phyloP scores from a whole-genome alignment of 1,140 invertebrate species.

The Pseudomyrmex flavicornis region DNA sequence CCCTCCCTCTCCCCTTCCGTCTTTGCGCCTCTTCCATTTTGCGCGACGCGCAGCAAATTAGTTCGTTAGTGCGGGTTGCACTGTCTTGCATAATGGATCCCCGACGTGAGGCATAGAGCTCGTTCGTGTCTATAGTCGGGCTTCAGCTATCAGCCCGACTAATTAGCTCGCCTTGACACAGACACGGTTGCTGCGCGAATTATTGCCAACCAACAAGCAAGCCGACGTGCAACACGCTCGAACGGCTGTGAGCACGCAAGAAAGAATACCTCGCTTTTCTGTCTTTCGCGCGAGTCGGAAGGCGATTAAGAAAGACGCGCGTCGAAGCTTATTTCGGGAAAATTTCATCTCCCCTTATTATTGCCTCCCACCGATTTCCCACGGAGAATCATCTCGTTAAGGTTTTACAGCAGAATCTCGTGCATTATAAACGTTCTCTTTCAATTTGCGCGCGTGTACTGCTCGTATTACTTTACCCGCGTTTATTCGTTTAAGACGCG shows the following conservation, averaged over 20 bases:
- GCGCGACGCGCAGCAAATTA: conserved; percentile 54
- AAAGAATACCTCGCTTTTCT: conserved; percentile 3
- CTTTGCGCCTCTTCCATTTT: conserved; percentile 49
- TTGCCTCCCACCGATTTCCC: neutral
- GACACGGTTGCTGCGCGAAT: conserved; percentile 43
- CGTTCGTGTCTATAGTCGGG: conserved; percentile 43
- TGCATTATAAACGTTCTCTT: neutral
- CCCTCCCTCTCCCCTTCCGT: neutral
- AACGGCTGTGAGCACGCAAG: neutral
- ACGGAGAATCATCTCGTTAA: too few relatives aligned
- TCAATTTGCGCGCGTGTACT: neutral
- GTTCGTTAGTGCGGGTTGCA: conserved; percentile 52
- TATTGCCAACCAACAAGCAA: conserved; percentile 27
- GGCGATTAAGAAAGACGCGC: neutral
- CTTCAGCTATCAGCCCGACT: conserved; percentile 47
- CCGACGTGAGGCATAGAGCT: conserved; percentile 33
- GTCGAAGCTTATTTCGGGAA: neutral
- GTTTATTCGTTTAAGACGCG: neutral
- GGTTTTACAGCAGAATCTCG: neutral
- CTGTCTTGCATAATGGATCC: conserved; percentile 53
- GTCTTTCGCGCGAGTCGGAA: neutral
- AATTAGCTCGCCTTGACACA: conserved; percentile 65
- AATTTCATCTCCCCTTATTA: conserved; percentile 6
- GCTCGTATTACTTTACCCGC: too few relatives aligned
- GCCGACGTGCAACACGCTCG: conserved; percentile 3